Evolutionary conservation across 2,888 invertebrate genomes (phyloP).

Genomic region (Syritta pipiens): DNA sequence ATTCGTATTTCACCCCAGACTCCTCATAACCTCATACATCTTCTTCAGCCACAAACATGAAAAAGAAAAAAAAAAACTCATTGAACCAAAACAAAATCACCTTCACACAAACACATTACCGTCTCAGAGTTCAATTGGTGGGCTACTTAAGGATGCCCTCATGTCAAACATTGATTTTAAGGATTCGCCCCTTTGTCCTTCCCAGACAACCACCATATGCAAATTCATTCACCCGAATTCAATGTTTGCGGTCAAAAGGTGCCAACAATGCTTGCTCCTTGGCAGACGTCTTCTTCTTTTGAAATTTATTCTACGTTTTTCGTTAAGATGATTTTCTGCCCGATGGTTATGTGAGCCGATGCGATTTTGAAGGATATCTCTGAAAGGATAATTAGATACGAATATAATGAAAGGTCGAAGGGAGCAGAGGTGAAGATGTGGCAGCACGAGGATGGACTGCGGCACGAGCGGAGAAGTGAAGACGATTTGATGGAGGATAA

Average conservation of each 20-base stretch:
- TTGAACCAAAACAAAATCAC: neutral
- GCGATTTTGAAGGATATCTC: constrained; percentile 35
- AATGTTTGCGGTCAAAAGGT: constrained; percentile 50
- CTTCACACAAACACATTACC: constrained; percentile 9
- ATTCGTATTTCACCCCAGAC: too few relatives aligned
- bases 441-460: neutral
- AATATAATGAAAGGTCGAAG: neutral
- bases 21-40: too few relatives aligned
- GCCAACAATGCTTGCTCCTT: constrained; percentile 8
- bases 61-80: neutral
- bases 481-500: too few relatives aligned
- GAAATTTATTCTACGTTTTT: neutral
- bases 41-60: neutral
- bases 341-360: constrained; percentile 32
- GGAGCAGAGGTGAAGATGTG: neutral
- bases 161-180: constrained; percentile 29
- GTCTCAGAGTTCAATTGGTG: constrained; percentile 42
- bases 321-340: constrained; percentile 51
- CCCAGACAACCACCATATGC: constrained; percentile 39
- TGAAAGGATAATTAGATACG: constrained; percentile 51
- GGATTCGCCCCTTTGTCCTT: neutral
- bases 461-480: too few relatives aligned
- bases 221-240: constrained; percentile 55
- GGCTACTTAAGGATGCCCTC: constrained; percentile 42
- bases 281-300: neutral